Percentiles rank a stretch among this genome's conserved stretches.
phyloP scores from a whole-genome alignment of 2,797 vertebrate genomes.

The Pipistrellus kuhlii region DNA sequence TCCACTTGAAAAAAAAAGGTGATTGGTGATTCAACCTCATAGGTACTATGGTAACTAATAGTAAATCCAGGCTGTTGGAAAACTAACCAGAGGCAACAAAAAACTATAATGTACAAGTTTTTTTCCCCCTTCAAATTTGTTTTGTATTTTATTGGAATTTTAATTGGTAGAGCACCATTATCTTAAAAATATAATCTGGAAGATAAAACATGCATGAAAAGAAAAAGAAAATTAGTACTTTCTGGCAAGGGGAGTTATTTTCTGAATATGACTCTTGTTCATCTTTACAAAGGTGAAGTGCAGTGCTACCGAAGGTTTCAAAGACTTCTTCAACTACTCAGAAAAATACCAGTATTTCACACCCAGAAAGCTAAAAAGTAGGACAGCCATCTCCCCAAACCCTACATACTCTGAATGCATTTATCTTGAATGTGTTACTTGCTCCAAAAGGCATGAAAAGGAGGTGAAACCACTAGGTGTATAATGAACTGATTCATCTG shows the following conservation, averaged over 20 bases:
- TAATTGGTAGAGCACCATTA: constrained; percentile 63
- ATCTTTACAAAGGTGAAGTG: constrained; percentile 6
- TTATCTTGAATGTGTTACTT: constrained; percentile 68
- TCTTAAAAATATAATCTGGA: constrained; percentile 65
- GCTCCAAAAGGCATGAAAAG: constrained; percentile 54
- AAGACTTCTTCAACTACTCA: constrained; percentile 42
- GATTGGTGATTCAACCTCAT: neutral
- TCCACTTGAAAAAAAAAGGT: neutral
- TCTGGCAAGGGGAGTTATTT: constrained; percentile 3
- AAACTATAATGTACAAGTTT: constrained; percentile 73
- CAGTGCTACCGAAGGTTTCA: constrained; percentile 26
- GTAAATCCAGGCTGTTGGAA: constrained; percentile 86
- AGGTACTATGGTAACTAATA: constrained; percentile 79
- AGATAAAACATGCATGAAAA: constrained; percentile 62
- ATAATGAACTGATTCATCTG: constrained; percentile 77
- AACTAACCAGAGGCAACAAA: constrained; percentile 87
- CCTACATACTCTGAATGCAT: constrained; percentile 46
- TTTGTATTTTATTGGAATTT: constrained; percentile 70
- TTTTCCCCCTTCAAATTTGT: constrained; percentile 46
- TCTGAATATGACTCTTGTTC: constrained; percentile 49
- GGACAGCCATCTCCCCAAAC: constrained; percentile 4
- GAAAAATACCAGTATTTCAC: constrained; percentile 51
- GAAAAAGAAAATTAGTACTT: constrained; percentile 65
- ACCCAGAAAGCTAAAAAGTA: constrained; percentile 50
- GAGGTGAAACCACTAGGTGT: constrained; percentile 46